A percentile compares a stretch with the other conserved stretches of the same genome.
These are phyloP conservation scores for Leucophenga montana DNA, from an alignment of 2,888 invertebrate genomes.

Conservation along the genomic window DNA sequence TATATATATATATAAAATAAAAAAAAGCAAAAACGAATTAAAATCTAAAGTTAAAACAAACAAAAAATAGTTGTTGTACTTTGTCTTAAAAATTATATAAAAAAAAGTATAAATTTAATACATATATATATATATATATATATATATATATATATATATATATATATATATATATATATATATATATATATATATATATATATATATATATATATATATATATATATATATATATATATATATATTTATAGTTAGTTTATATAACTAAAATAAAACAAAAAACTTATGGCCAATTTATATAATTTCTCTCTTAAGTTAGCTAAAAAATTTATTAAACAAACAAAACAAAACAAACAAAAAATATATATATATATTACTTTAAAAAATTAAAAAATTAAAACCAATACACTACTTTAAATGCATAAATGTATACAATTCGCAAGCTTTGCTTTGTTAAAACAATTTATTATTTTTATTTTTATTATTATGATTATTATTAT, in stretches of 20 bases:
- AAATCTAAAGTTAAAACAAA: constrained; percentile 31
- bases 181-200: too few relatives aligned
- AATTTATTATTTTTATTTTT: constrained; percentile 27
- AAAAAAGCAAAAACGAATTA: constrained; percentile 32
- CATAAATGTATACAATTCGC: constrained; percentile 31
- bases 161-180: too few relatives aligned
- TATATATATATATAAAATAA: constrained; percentile 40
- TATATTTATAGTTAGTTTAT: constrained; percentile 57
- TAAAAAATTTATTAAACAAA: constrained; percentile 47
- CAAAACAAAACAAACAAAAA: too few relatives aligned
- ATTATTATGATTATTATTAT: constrained; percentile 46
- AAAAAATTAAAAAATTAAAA: constrained; percentile 39
- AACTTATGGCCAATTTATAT: constrained; percentile 51
- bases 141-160: too few relatives aligned
- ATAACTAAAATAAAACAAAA: background rate
- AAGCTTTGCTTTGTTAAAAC: constrained; percentile 55
- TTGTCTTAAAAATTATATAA: constrained; percentile 55
- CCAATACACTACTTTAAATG: constrained; percentile 39
- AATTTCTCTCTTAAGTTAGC: constrained; percentile 62
- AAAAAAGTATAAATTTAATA: constrained; percentile 48
- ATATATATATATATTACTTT: too few relatives aligned
- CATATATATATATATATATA: too few relatives aligned
- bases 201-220: too few relatives aligned
- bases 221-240: constrained; percentile 36
- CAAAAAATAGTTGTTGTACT: constrained; percentile 63